phyloP scores from a whole-genome alignment of 2,888 invertebrate genomes.

The Synanthedon vespiformis region DNA sequence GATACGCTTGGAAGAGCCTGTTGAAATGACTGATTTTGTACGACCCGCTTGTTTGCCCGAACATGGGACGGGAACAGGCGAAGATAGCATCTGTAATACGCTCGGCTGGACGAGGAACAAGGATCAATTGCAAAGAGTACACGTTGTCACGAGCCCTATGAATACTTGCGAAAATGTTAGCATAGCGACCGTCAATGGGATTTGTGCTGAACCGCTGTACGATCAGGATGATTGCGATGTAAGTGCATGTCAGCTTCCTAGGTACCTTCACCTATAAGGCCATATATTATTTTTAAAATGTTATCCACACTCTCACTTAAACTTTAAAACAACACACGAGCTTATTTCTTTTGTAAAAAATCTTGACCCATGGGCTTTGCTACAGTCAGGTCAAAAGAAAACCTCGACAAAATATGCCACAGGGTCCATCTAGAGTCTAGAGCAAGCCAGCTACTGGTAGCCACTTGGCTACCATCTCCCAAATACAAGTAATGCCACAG shows the following conservation, averaged over 20 bases:
- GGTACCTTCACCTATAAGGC: no score
- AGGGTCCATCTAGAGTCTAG: no score
- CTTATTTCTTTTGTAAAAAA: no score
- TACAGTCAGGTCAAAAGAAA: no score
- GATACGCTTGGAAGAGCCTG: conserved; percentile 81
- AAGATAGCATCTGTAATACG: conserved; percentile 77
- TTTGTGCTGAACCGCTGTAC: conserved; percentile 85
- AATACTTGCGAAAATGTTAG: conserved; percentile 87
- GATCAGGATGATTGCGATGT: conserved; percentile 87
- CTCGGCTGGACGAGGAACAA: conserved; percentile 88
- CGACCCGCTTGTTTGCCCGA: conserved; percentile 85
- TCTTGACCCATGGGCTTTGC: no score
- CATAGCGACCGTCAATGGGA: conserved; percentile 84
- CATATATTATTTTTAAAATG: no score
- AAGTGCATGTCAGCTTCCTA: conserved; percentile 38
- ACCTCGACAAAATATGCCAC: no score
- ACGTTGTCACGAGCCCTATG: conserved; percentile 81
- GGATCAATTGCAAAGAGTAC: conserved; percentile 84
- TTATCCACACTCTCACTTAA: no score
- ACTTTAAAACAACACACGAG: no score
- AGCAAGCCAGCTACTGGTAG: no score
- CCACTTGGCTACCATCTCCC: no score
- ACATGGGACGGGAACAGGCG: conserved; percentile 35
- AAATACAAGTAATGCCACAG: no score
- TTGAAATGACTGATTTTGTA: conserved; percentile 84